A percentile compares a stretch with the other conserved stretches of the same genome.
Evolutionary conservation across 2,797 vertebrate genomes (phyloP).

Genomic region (Typhlichthys subterraneus): DNA sequence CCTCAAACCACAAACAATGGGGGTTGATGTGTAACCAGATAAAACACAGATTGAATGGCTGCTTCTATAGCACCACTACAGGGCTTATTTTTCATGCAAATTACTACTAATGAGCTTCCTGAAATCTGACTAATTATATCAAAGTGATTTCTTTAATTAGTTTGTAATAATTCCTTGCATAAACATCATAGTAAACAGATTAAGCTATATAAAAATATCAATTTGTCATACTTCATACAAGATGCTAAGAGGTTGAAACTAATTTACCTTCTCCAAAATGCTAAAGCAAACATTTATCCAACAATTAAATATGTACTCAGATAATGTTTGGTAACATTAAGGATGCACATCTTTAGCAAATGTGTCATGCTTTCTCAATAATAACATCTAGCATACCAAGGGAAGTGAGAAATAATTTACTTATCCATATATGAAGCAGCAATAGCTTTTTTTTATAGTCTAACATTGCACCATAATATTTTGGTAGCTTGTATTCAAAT

Average conservation of each 20-base stretch:
- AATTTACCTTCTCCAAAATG: conserved; percentile 71
- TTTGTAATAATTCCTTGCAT: conserved; percentile 76
- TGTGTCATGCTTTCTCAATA: conserved; percentile 44
- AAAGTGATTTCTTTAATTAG: conserved; percentile 80
- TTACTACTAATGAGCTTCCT: conserved; percentile 80
- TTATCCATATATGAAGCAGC: conserved; percentile 15
- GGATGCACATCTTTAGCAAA: conserved; percentile 45
- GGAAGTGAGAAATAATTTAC: conserved; percentile 31
- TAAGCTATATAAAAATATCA: conserved; percentile 79
- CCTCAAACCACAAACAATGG: conserved; percentile 77
- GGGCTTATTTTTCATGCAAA: conserved; percentile 82
- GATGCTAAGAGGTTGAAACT: conserved; percentile 56
- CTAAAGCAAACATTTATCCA: conserved; percentile 69
- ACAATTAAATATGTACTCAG: conserved; percentile 68
- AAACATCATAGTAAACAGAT: conserved; percentile 80
- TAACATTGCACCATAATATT: conserved; percentile 21
- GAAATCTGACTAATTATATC: conserved; percentile 80
- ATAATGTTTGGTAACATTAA: conserved; percentile 62
- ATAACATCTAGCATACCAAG: conserved; percentile 21
- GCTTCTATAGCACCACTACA: conserved; percentile 72
- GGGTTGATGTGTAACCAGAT: conserved; percentile 79
- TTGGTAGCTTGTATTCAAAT: conserved; percentile 45
- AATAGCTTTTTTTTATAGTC: conserved; percentile 46
- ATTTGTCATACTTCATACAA: conserved; percentile 79
- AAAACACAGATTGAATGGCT: conserved; percentile 73